phyloP scores from a whole-genome alignment of 1,140 invertebrate species.

The Orius laevigatus region DNA sequence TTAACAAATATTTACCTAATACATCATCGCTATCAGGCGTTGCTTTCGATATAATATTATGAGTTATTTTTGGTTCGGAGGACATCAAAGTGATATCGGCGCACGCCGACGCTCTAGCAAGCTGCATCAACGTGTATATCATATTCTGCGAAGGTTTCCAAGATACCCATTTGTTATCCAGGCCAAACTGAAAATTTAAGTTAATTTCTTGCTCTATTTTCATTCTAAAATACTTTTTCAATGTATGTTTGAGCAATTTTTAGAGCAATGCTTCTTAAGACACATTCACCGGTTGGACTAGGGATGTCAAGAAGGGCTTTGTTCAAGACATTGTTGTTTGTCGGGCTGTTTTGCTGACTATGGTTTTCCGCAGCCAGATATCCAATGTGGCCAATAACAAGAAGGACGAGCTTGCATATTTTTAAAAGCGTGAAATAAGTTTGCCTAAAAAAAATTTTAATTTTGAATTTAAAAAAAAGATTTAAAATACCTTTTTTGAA shows the following conservation, averaged over 20 bases:
- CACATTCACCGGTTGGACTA: slow-evolving; percentile 42
- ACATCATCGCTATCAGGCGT: slow-evolving; percentile 27
- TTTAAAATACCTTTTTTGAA: slow-evolving; percentile 45
- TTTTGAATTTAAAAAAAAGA: slow-evolving; percentile 1
- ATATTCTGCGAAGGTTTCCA: slow-evolving; percentile 43
- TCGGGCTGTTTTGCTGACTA: neutral
- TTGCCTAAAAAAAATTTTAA: slow-evolving; percentile 32
- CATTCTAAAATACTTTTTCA: slow-evolving; percentile 30
- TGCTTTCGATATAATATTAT: slow-evolving; percentile 5
- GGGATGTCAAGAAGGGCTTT: slow-evolving; percentile 53
- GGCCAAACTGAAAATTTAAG: slow-evolving; percentile 6
- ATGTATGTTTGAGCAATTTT: slow-evolving; percentile 57
- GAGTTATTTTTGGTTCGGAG: neutral
- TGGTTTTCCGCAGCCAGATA: slow-evolving; percentile 22
- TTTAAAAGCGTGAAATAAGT: slow-evolving; percentile 78
- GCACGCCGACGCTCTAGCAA: slow-evolving; percentile 52
- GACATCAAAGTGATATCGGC: slow-evolving; percentile 10
- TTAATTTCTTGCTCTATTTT: neutral
- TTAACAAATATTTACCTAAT: slow-evolving; percentile 9
- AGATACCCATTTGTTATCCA: slow-evolving; percentile 13
- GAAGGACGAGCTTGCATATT: slow-evolving; percentile 74
- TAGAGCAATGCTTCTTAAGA: slow-evolving; percentile 45
- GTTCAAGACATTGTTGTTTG: slow-evolving; percentile 24
- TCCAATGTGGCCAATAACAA: slow-evolving; percentile 64
- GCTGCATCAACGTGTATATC: slow-evolving; percentile 49